phyloP scores from a whole-genome alignment of 2,888 invertebrate species.

The Ephialtes manifestator region DNA sequence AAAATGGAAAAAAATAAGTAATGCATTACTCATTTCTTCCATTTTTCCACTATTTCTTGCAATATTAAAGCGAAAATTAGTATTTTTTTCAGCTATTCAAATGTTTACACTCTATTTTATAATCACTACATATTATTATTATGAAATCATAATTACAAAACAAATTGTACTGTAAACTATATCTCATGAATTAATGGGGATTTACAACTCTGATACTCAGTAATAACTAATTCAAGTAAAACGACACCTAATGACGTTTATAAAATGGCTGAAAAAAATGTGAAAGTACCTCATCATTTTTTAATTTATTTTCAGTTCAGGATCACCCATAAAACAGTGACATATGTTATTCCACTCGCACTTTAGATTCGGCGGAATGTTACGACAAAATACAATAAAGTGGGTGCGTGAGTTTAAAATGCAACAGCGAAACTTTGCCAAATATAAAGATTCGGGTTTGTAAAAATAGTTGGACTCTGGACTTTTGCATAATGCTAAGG shows the following conservation, averaged over 20 bases:
- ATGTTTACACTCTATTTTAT: too few relatives aligned
- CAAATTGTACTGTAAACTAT: too few relatives aligned
- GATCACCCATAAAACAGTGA: not conserved
- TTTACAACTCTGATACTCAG: too few relatives aligned
- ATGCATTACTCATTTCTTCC: too few relatives aligned
- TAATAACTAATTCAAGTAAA: not conserved
- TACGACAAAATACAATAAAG: not conserved
- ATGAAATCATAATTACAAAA: too few relatives aligned
- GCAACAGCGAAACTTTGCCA: constrained; percentile 22
- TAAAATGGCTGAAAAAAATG: not conserved
- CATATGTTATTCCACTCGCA: not conserved
- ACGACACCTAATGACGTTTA: not conserved
- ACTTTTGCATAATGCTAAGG: constrained; percentile 29
- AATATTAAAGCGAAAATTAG: too few relatives aligned
- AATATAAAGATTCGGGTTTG: constrained; percentile 31
- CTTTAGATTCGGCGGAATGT: not conserved
- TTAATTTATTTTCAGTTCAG: not conserved
- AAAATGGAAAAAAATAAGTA: too few relatives aligned
- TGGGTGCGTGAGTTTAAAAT: not conserved
- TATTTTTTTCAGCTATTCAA: too few relatives aligned
- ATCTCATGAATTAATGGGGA: too few relatives aligned
- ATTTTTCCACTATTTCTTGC: too few relatives aligned
- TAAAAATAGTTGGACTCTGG: constrained; percentile 60
- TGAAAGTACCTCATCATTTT: not conserved
- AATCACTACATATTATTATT: too few relatives aligned